Percentiles rank a stretch among this genome's conserved stretches.
These are phyloP conservation scores for Embiotoca jacksoni DNA, from an alignment of 2,113 vertebrate species.

Conservation along the genomic window DNA sequence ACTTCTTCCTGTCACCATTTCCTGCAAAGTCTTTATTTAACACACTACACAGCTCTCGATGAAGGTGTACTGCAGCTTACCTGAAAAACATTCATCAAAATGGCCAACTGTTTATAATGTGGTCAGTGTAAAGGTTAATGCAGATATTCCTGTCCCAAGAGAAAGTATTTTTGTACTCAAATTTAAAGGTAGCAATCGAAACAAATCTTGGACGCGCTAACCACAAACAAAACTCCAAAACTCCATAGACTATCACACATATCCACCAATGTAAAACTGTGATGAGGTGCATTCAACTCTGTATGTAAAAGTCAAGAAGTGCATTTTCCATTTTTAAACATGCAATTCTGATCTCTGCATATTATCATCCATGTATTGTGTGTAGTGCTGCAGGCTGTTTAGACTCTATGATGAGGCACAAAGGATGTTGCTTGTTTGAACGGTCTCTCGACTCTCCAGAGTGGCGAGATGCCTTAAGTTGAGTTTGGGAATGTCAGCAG, in stretches of 20 bases:
- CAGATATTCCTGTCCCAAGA: neutral
- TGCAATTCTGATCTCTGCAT: neutral
- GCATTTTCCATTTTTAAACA: neutral
- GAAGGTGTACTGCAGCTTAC: neutral
- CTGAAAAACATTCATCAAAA: neutral
- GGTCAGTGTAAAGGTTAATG: constrained; percentile 8
- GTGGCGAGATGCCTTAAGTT: constrained; percentile 36
- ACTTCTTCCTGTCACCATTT: neutral
- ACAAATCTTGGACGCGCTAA: too few species aligned
- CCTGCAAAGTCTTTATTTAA: neutral
- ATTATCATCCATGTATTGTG: neutral
- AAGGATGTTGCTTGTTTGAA: constrained; percentile 38
- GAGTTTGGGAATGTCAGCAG: constrained; percentile 61
- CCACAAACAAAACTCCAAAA: too few species aligned
- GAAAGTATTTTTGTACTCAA: too few species aligned
- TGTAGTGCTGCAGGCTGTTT: neutral
- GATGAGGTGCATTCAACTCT: too few species aligned
- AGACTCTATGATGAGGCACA: constrained; percentile 13
- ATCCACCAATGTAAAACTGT: too few species aligned
- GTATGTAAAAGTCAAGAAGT: too few species aligned
- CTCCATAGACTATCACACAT: too few species aligned
- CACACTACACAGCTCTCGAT: neutral
- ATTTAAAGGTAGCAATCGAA: too few species aligned
- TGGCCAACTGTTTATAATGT: neutral
- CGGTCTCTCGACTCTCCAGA: constrained; percentile 11